Evolutionary conservation across 2,888 invertebrate species (phyloP), one percentile per base, ranked within the genome.

Genomic region (Lydus trimaculatus): DNA sequence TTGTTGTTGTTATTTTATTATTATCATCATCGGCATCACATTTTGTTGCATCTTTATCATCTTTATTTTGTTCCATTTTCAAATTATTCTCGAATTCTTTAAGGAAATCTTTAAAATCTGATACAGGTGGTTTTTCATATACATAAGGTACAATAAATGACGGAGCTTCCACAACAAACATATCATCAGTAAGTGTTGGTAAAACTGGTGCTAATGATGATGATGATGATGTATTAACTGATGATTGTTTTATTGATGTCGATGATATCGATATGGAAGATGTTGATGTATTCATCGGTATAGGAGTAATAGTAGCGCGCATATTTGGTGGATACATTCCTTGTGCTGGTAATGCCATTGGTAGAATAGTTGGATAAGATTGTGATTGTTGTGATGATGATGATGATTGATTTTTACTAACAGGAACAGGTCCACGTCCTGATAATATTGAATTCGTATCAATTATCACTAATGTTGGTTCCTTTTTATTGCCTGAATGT

Each of bases 131-230:
- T 83, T 96, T 96, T 83, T 96, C 96, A 85, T 96, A 96, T 25
- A 96, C 94, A 83, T 96, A 96, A 60, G 96, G 96, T 76, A 96
- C 96, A 81, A 96, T 95, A 82, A 96, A 96, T 25, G 95, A 96
- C 7, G 96, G 96, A 31, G 96, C 96, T 85, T 96, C 96, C 11
- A 96, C 92, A 13, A 96, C 95, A 83, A 93, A 96, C 93, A 96
- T 96, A 78, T 96, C 95, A 82, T 96, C 96, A 23, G 95, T 95
- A 28, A 96, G 84, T 8, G 94, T 93, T 0, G 95, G 95, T 76
- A 96, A 84, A 72, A 95, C 90, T 39, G 90, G 89, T 48, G 91
- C 68, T 48, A 73, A 28, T 17, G 64, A 23, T n/a, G 64, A 31
- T 28, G 56, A 23, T 43, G 58, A 11, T 25, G 64, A 8, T 3